A percentile compares a stretch with the other conserved stretches of the same genome.
These are phyloP conservation scores for Brachyopa scutellaris DNA, from an alignment of 2,888 invertebrate species.

Conservation along the genomic window DNA sequence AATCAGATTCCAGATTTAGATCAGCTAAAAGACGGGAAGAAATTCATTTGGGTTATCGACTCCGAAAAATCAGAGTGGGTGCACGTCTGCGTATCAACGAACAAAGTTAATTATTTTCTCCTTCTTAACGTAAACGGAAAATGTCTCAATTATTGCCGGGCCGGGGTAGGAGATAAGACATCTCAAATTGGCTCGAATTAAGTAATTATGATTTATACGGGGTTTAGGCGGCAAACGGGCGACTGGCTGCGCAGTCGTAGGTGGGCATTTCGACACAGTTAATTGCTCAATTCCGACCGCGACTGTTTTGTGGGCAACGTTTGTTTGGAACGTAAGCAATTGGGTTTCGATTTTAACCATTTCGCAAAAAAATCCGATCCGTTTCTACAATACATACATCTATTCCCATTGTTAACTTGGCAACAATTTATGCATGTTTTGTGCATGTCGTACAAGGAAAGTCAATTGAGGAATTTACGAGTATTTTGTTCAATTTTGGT, in stretches of 20 bases:
- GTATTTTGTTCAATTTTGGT: conserved; percentile 32
- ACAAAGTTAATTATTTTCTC: conserved; percentile 58
- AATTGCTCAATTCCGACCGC: conserved; percentile 63
- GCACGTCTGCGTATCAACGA: conserved; percentile 64
- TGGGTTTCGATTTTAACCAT: neutral
- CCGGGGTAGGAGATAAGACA: conserved; percentile 53
- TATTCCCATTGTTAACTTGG: neutral
- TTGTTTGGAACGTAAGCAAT: neutral
- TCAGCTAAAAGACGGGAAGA: conserved; percentile 12
- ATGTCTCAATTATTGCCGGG: conserved; percentile 66
- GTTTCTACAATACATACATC: too few relatives aligned
- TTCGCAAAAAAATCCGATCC: too few relatives aligned
- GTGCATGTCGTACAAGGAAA: conserved; percentile 50
- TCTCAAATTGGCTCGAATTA: conserved; percentile 69
- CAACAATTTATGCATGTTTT: conserved; percentile 52
- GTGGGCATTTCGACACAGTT: conserved; percentile 54
- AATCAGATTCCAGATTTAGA: neutral
- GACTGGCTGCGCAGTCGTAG: conserved; percentile 29
- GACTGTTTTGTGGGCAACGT: neutral
- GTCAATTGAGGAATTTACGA: conserved; percentile 69
- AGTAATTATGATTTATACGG: conserved; percentile 63
- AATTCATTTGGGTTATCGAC: conserved; percentile 50
- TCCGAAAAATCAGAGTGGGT: conserved; percentile 54
- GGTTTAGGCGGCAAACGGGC: conserved; percentile 27
- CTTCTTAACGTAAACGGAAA: conserved; percentile 44